Evolutionary conservation across 2,113 vertebrate species (phyloP).

Genomic region (Phyllostomus hastatus): DNA sequence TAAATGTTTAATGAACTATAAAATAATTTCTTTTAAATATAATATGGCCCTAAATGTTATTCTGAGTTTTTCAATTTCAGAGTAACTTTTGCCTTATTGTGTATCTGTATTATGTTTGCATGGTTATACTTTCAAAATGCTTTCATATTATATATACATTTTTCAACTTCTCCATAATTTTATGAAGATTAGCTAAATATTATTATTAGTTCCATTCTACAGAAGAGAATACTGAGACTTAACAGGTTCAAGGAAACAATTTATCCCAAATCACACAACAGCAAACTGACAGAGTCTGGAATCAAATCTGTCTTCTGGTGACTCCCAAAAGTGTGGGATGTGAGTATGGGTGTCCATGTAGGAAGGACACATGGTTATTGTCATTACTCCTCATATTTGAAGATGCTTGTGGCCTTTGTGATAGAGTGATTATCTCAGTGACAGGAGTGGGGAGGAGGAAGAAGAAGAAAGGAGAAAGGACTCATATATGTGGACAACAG

Average conservation of each 20-base stretch:
- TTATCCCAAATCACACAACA: not conserved
- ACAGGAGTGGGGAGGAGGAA: not conserved
- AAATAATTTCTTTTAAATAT: conserved; percentile 5
- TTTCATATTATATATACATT: not conserved
- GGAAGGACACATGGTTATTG: not conserved
- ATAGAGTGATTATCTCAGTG: not conserved
- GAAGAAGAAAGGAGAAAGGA: not conserved
- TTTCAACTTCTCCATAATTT: not conserved
- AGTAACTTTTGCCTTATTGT: not conserved
- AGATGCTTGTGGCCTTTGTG: not conserved
- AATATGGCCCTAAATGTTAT: not conserved
- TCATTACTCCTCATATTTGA: not conserved
- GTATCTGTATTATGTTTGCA: not conserved
- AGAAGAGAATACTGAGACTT: not conserved
- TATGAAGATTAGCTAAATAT: not conserved
- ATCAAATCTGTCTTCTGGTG: not conserved
- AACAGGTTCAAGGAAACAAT: not conserved
- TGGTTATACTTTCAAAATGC: not conserved
- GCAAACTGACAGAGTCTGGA: not conserved
- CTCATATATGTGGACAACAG: too few species aligned
- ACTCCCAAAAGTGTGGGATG: not conserved
- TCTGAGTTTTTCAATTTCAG: not conserved
- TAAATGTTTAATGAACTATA: not conserved
- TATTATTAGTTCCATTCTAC: not conserved
- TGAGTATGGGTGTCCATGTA: not conserved